phyloP scores from a whole-genome alignment of 2,888 invertebrate species.

The Brachynemurus nebulosus region DNA sequence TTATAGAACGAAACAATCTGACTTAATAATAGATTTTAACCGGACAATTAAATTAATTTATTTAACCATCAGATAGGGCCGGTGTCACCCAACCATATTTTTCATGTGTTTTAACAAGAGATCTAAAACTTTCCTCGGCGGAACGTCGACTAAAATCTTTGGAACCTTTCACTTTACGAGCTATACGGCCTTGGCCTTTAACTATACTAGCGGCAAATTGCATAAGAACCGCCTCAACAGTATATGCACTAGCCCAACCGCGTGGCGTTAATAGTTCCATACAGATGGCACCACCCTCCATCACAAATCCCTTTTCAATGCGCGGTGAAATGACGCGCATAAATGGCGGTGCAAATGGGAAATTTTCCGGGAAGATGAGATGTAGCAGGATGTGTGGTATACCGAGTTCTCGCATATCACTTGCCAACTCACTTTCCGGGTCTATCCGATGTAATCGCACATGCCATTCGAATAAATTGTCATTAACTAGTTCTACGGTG shows the following conservation, averaged over 20 bases:
- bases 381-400: slow-evolving; percentile 63
- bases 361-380: slow-evolving; percentile 74
- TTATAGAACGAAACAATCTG: too few relatives aligned
- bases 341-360: slow-evolving; percentile 80
- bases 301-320: slow-evolving; percentile 65
- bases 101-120: slow-evolving; percentile 77
- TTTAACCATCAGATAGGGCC: slow-evolving; percentile 70
- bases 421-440: slow-evolving; percentile 69
- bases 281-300: slow-evolving; percentile 83
- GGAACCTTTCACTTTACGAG: slow-evolving; percentile 60
- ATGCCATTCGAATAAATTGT: slow-evolving; percentile 81
- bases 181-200: slow-evolving; percentile 74
- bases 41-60: neutral
- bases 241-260: slow-evolving; percentile 80
- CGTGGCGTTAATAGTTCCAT: slow-evolving; percentile 78
- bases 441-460: slow-evolving; percentile 69
- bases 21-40: too few relatives aligned
- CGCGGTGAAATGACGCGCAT: slow-evolving; percentile 47
- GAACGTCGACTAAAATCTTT: slow-evolving; percentile 66
- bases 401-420: slow-evolving; percentile 64
- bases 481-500: slow-evolving; percentile 72
- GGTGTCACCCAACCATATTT: slow-evolving; percentile 89
- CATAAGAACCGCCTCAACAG: slow-evolving; percentile 77
- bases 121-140: slow-evolving; percentile 80
- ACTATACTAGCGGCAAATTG: slow-evolving; percentile 81